Conservation (phyloP, 2,888 invertebrate species). For the Phalera bucephala region DNA sequence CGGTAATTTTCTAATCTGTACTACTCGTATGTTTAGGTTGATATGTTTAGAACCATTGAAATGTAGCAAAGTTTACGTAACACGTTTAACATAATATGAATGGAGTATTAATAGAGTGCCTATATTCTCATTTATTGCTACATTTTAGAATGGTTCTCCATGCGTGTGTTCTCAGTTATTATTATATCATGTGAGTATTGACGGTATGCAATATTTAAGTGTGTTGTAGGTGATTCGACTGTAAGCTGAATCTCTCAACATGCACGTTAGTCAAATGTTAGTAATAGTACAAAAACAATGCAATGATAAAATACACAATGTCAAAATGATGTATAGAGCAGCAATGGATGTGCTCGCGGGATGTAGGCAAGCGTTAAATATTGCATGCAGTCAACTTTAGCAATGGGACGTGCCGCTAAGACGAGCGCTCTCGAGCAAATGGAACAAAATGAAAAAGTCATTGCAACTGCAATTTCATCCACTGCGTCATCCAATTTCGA, state of each 20-base stretch:
- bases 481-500: slow-evolving; percentile 32
- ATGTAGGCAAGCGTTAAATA: slow-evolving; percentile 74
- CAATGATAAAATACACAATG: slow-evolving; percentile 58
- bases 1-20: slow-evolving; percentile 34
- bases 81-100: slow-evolving; percentile 19
- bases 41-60: slow-evolving; percentile 33
- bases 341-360: slow-evolving; percentile 63
- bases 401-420: slow-evolving; percentile 76
- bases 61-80: slow-evolving; percentile 28
- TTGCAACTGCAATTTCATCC: slow-evolving; percentile 54
- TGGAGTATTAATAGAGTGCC: slow-evolving; percentile 13
- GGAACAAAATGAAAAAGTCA: slow-evolving; percentile 59
- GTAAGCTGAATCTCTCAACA: slow-evolving; percentile 59
- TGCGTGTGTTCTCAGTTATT: slow-evolving; percentile 55
- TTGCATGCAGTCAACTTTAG: slow-evolving; percentile 82
- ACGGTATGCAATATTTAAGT: slow-evolving; percentile 82
- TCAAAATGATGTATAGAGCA: slow-evolving; percentile 60
- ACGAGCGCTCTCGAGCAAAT: slow-evolving; percentile 68
- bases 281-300: slow-evolving; percentile 57
- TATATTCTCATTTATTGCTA: slow-evolving; percentile 29
- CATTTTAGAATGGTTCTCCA: slow-evolving; percentile 45
- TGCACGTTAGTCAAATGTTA: slow-evolving; percentile 61
- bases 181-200: slow-evolving; percentile 61
- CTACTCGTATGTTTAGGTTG: slow-evolving; percentile 28
- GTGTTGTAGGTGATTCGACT: slow-evolving; percentile 52